A percentile compares a stretch with the other conserved stretches of the same genome.
Conservation (phyloP, 2,888 invertebrate genomes). For the Acleris literana region DNA sequence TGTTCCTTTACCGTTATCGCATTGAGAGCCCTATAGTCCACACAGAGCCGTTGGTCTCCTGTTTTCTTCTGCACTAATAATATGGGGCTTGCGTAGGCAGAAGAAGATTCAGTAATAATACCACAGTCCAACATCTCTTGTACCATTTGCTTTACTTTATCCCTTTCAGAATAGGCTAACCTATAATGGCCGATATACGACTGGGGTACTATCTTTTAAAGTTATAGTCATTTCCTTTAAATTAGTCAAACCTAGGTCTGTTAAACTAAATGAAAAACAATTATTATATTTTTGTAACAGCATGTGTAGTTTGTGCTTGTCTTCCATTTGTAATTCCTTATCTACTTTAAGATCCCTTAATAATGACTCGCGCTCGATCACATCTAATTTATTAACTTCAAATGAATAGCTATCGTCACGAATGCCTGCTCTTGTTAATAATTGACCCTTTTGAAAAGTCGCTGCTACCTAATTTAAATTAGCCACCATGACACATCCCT, state of each 20-base stretch:
- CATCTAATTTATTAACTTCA: constrained; percentile 2
- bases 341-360: constrained; percentile 5
- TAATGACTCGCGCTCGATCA: background rate
- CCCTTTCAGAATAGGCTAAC: constrained; percentile 32
- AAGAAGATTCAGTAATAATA: constrained; percentile 40
- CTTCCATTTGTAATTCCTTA: background rate
- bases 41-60: constrained; percentile 30
- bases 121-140: constrained; percentile 41
- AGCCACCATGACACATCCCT: constrained; percentile 8
- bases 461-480: constrained; percentile 8
- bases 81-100: constrained; percentile 43
- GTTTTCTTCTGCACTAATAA: constrained; percentile 39
- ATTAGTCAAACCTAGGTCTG: constrained; percentile 17
- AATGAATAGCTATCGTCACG: background rate
- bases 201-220: constrained; percentile 23
- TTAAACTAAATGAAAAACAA: constrained; percentile 29
- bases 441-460: constrained; percentile 8
- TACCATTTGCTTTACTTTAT: constrained; percentile 38
- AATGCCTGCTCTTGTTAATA: constrained; percentile 10
- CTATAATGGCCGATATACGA: constrained; percentile 38
- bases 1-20: constrained; percentile 44
- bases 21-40: constrained; percentile 46
- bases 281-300: constrained; percentile 11
- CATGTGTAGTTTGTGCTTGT: background rate
- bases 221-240: constrained; percentile 38